These are phyloP conservation scores for Caenorhabditis tropicalis DNA, from an alignment of 1,140 invertebrate species.

Conservation along the genomic window DNA sequence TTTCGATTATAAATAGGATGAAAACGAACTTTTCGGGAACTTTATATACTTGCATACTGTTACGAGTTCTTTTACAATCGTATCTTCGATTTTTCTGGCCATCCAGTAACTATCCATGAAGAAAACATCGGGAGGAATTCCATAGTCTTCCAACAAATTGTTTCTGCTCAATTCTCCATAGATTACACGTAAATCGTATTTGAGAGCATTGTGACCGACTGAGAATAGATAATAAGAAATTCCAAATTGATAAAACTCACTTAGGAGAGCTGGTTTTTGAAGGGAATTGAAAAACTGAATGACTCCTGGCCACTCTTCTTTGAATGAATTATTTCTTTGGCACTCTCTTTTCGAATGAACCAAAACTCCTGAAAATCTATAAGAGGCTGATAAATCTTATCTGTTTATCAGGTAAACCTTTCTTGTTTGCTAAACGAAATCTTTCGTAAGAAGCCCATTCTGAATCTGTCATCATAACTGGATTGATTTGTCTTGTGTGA, in stretches of 20 bases:
- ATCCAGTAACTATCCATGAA: constrained; percentile 32
- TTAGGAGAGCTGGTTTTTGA: constrained; percentile 58
- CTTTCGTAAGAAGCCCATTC: constrained; percentile 59
- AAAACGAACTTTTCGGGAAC: background rate
- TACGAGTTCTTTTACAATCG: background rate
- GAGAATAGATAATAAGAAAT: constrained; percentile 28
- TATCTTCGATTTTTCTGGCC: background rate
- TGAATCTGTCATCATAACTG: constrained; percentile 47
- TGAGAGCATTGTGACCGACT: constrained; percentile 62
- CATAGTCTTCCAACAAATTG: constrained; percentile 45
- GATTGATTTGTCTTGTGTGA: constrained; percentile 60
- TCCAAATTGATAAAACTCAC: background rate
- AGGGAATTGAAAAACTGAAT: constrained; percentile 54
- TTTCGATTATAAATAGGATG: background rate
- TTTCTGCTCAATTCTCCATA: constrained; percentile 53
- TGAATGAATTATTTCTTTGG: constrained; percentile 55
- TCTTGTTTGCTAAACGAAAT: background rate
- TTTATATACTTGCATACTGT: constrained; percentile 23
- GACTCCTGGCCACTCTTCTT: constrained; percentile 61
- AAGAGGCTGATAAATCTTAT: background rate
- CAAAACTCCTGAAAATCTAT: background rate
- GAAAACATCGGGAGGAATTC: background rate
- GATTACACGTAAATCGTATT: constrained; percentile 61
- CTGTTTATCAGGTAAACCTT: constrained; percentile 36
- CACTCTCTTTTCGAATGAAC: constrained; percentile 52